Conservation (phyloP, 2,888 invertebrate genomes). For the Ennomos quercinarius region DNA sequence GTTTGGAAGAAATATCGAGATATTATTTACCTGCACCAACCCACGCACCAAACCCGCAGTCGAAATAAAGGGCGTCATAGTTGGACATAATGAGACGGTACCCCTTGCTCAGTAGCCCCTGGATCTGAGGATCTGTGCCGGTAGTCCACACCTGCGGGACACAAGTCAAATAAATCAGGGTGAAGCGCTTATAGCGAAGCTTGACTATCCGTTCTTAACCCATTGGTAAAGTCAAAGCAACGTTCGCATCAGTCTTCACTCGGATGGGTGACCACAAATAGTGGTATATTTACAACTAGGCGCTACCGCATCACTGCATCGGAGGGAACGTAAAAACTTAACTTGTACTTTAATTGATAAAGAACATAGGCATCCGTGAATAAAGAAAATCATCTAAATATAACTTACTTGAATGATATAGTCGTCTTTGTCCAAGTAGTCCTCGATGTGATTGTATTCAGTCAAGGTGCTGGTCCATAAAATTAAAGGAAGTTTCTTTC, state of each 20-base stretch:
- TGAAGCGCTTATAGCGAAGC: too few relatives aligned
- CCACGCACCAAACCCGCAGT: constrained; percentile 95
- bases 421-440: constrained; percentile 88
- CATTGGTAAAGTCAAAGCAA: too few relatives aligned
- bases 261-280: too few relatives aligned
- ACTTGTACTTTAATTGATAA: too few relatives aligned
- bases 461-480: constrained; percentile 94
- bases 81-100: constrained; percentile 93
- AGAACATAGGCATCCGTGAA: too few relatives aligned
- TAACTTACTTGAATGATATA: constrained; percentile 90
- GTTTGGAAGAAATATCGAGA: too few relatives aligned
- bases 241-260: too few relatives aligned
- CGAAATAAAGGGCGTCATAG: constrained; percentile 94
- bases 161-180: too few relatives aligned
- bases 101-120: constrained; percentile 88
- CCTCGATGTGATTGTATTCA: constrained; percentile 86
- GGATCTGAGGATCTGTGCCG: constrained; percentile 87
- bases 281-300: too few relatives aligned
- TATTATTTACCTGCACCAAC: constrained; percentile 84
- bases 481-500: constrained; percentile 87
- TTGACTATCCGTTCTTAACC: too few relatives aligned
- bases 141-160: constrained; percentile 89
- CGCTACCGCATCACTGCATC: too few relatives aligned
- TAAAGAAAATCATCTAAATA: constrained; percentile 8
- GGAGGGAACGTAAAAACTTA: too few relatives aligned